Evolutionary conservation across 2,888 invertebrate genomes (phyloP).

Genomic region (Deroplatys truncata): DNA sequence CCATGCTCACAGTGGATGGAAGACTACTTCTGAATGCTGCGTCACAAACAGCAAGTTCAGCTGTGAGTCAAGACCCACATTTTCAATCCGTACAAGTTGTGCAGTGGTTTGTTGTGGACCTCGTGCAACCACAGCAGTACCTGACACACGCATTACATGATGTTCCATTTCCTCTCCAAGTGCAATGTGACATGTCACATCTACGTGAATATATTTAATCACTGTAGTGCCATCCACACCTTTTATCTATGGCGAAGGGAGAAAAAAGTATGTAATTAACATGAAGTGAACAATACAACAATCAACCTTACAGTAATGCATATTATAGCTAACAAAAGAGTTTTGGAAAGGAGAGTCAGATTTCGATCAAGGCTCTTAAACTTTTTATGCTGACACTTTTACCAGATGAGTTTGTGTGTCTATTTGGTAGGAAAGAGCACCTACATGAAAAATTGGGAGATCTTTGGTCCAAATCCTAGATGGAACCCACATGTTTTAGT

Average conservation of each 20-base stretch:
- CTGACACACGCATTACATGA: slow-evolving; percentile 63
- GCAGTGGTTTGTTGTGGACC: slow-evolving; percentile 54
- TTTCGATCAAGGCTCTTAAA: no score
- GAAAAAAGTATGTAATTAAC: background rate
- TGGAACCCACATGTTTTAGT: no score
- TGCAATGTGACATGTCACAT: slow-evolving; percentile 63
- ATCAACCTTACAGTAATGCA: no score
- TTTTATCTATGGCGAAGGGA: slow-evolving; percentile 38
- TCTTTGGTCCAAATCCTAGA: no score
- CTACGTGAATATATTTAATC: slow-evolving; percentile 62
- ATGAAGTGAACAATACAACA: no score
- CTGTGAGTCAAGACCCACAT: slow-evolving; percentile 66
- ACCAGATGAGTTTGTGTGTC: no score
- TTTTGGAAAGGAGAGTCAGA: no score
- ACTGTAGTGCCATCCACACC: slow-evolving; percentile 47
- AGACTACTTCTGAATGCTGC: slow-evolving; percentile 61
- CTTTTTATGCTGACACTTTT: no score
- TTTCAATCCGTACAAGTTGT: slow-evolving; percentile 56
- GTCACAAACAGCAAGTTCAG: slow-evolving; percentile 61
- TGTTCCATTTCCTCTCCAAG: slow-evolving; percentile 55
- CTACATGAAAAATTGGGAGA: no score
- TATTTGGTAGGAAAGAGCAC: no score
- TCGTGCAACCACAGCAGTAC: slow-evolving; percentile 60
- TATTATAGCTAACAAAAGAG: no score
- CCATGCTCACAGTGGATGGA: slow-evolving; percentile 48